phyloP scores from a whole-genome alignment of 2,113 vertebrate genomes.

The Sorex araneus region DNA sequence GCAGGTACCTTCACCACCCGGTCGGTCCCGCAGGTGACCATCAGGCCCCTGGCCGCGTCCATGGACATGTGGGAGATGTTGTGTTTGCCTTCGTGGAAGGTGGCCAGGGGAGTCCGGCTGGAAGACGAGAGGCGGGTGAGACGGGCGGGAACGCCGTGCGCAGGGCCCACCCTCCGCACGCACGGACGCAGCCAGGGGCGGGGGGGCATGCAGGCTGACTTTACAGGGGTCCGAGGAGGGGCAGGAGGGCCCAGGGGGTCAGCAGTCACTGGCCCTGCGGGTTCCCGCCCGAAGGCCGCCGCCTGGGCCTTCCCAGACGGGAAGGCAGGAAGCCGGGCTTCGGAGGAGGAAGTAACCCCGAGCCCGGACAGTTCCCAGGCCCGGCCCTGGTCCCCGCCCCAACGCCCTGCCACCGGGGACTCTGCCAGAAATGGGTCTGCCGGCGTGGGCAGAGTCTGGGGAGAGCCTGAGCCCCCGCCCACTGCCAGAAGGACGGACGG shows the following conservation, averaged over 20 bases:
- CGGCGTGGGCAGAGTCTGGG: rapidly evolving
- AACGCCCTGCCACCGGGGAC: background rate
- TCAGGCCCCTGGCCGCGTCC: constrained; percentile 95
- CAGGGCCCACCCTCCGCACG: too few relatives aligned
- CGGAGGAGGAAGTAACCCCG: too few relatives aligned
- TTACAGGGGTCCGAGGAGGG: background rate
- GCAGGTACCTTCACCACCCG: constrained; percentile 95
- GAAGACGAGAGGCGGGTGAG: constrained; percentile 36
- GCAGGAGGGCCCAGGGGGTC: background rate
- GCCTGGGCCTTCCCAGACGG: background rate
- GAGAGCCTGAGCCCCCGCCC: too few relatives aligned
- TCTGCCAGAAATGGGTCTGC: background rate
- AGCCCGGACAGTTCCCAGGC: too few relatives aligned
- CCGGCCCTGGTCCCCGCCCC: background rate
- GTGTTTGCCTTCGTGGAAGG: constrained; percentile 99
- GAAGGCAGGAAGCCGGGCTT: background rate
- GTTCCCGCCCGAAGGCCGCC: background rate
- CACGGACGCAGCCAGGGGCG: too few relatives aligned
- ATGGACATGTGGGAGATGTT: constrained; percentile 98
- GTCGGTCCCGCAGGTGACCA: constrained; percentile 98
- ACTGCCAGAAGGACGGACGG: too few relatives aligned
- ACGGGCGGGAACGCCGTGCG: too few relatives aligned
- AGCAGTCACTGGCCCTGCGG: too few relatives aligned
- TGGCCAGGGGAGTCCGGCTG: constrained; percentile 96
- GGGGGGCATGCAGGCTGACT: too few relatives aligned